Conservation (phyloP, 30 jellyfish, hydroid and myxozoan genomes). For the Aurelia sp. region DNA sequence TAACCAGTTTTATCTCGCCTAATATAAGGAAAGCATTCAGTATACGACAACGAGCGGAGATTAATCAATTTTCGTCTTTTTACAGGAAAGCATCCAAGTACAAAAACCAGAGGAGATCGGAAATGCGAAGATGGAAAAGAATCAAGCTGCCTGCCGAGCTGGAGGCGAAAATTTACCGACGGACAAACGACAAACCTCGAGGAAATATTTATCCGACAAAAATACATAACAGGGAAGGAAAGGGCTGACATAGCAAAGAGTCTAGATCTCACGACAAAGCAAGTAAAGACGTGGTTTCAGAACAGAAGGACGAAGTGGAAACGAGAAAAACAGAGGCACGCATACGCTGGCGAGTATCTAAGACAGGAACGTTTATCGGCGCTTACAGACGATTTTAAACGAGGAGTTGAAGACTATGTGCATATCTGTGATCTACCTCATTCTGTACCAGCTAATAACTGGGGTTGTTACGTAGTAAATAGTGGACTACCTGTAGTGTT, state of each 20-base stretch:
- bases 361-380: constrained; percentile 31
- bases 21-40: no score
- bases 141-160: constrained; percentile 63
- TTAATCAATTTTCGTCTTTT: not conserved
- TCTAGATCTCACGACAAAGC: constrained; percentile 65
- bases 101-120: constrained; percentile 45
- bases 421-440: constrained; percentile 29
- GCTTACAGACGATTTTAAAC: constrained; percentile 13
- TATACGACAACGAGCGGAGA: not conserved
- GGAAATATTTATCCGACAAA: constrained; percentile 55
- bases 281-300: constrained; percentile 74
- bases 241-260: constrained; percentile 53
- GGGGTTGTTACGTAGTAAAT: constrained; percentile 35
- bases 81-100: constrained; percentile 27
- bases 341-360: constrained; percentile 2
- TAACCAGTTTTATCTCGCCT: no score
- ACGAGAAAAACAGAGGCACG: constrained; percentile 48
- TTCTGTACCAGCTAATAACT: constrained; percentile 8
- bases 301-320: constrained; percentile 69
- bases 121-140: constrained; percentile 26
- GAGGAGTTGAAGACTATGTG: constrained; percentile 34
- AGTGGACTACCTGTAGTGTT: constrained; percentile 15
- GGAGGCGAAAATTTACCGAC: constrained; percentile 75
- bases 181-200: constrained; percentile 66
- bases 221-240: constrained; percentile 70